Percentiles rank a stretch among this genome's conserved stretches.
These are phyloP conservation scores for Drosophila lutescens DNA, from an alignment of 2,888 invertebrate genomes.

Conservation along the genomic window DNA sequence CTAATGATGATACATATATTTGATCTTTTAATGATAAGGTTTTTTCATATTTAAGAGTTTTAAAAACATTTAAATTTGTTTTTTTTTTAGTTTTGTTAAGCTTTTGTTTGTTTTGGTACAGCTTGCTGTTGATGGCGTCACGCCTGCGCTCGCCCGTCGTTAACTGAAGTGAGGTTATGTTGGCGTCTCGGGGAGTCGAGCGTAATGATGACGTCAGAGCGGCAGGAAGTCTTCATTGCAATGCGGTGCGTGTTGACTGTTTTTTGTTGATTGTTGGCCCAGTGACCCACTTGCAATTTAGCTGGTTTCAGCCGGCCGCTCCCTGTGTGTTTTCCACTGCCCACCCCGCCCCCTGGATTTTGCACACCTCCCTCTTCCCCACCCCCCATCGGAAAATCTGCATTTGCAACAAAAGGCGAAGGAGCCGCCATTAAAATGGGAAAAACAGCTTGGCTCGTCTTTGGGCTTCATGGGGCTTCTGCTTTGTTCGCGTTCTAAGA, in stretches of 20 bases:
- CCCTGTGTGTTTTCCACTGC: neutral
- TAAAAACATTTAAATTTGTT: neutral
- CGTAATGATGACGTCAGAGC: conserved; percentile 55
- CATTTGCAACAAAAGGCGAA: conserved; percentile 50
- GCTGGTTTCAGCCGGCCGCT: conserved; percentile 9
- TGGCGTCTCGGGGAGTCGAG: conserved; percentile 15
- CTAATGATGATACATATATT: too few relatives aligned
- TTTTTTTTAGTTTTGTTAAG: too few relatives aligned
- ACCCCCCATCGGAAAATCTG: conserved; percentile 11
- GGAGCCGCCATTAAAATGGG: conserved; percentile 58
- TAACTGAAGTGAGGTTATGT: conserved; percentile 8
- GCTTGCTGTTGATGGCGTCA: conserved; percentile 20
- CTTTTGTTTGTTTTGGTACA: neutral
- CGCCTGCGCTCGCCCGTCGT: conserved; percentile 33
- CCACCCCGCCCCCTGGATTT: neutral
- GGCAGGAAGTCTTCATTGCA: conserved; percentile 53
- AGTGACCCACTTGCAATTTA: conserved; percentile 68
- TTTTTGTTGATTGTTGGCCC: conserved; percentile 60
- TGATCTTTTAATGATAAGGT: too few relatives aligned
- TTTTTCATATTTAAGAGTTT: too few relatives aligned
- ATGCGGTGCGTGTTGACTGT: conserved; percentile 35
- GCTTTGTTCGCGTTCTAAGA: conserved; percentile 19
- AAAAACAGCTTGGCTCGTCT: conserved; percentile 62
- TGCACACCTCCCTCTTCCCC: neutral
- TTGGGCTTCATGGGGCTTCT: conserved; percentile 23